Conservation (phyloP, 2,797 vertebrate genomes). For the Acestrorhynchus altus region DNA sequence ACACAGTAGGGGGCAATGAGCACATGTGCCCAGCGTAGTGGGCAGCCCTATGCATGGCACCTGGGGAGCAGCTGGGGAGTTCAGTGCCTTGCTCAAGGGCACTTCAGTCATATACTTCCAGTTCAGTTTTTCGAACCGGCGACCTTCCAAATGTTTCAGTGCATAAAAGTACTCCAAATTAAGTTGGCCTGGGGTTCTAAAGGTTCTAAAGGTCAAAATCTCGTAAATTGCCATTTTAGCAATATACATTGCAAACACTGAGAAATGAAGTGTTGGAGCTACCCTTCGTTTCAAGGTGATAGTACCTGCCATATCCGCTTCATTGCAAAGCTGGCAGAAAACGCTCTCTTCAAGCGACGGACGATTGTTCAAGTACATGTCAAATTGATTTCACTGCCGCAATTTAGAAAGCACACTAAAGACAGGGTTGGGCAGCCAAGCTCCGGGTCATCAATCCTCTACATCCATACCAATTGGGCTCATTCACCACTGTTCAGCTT, state of each 20-base stretch:
- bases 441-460: background rate
- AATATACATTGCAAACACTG: background rate
- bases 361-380: background rate
- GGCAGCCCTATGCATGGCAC: no score
- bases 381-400: slow-evolving; percentile 14
- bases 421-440: background rate
- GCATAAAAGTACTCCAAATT: no score
- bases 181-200: no score
- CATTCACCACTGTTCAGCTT: background rate
- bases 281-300: background rate
- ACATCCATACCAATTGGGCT: background rate
- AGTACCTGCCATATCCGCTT: background rate
- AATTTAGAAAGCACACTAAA: slow-evolving; percentile 8
- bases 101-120: no score
- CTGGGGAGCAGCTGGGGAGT: no score
- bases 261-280: background rate
- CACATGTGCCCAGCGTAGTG: no score
- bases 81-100: no score
- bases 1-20: no score
- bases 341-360: background rate
- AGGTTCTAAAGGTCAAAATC: no score
- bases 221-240: no score
- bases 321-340: background rate
- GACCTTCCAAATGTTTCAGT: no score
- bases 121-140: no score